A percentile compares a stretch with the other conserved stretches of the same genome.
phyloP scores from a whole-genome alignment of 1,140 invertebrate species.

The Leptinotarsa lineolata region DNA sequence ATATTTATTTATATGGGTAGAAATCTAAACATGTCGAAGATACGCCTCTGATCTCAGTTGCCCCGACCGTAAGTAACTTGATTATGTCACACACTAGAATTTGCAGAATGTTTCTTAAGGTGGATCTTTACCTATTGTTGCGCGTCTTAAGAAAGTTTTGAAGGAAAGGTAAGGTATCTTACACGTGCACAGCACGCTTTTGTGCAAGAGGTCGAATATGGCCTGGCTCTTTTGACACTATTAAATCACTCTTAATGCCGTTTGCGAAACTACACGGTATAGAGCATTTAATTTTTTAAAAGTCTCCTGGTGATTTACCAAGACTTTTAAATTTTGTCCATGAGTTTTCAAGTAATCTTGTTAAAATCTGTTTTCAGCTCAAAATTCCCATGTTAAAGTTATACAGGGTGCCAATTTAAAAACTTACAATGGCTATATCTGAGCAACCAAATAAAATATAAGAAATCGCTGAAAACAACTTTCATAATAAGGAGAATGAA shows the following conservation, averaged over 20 bases:
- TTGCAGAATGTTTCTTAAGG: constrained; percentile 2
- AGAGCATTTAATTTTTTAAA: constrained; percentile 3
- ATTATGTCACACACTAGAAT: constrained; percentile 8
- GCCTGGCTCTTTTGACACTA: background rate
- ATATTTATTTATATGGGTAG: no score
- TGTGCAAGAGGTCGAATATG: background rate
- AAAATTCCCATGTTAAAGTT: no score
- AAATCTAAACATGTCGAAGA: background rate
- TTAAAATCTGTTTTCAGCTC: no score
- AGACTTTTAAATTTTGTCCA: no score
- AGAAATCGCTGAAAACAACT: no score
- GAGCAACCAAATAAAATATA: no score
- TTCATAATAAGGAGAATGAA: no score
- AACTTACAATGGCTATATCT: no score
- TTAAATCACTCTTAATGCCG: background rate
- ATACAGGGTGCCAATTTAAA: no score
- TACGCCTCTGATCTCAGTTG: background rate
- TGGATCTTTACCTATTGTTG: constrained; percentile 1
- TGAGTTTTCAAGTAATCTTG: no score
- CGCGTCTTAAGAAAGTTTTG: background rate
- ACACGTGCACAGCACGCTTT: constrained; percentile 2
- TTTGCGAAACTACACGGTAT: background rate
- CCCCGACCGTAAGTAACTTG: background rate
- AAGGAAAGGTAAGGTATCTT: background rate
- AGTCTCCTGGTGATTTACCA: background rate